Base-by-base conservation (phyloP, 2,888 invertebrate species). In the Orthonevra nobilis region DNA sequence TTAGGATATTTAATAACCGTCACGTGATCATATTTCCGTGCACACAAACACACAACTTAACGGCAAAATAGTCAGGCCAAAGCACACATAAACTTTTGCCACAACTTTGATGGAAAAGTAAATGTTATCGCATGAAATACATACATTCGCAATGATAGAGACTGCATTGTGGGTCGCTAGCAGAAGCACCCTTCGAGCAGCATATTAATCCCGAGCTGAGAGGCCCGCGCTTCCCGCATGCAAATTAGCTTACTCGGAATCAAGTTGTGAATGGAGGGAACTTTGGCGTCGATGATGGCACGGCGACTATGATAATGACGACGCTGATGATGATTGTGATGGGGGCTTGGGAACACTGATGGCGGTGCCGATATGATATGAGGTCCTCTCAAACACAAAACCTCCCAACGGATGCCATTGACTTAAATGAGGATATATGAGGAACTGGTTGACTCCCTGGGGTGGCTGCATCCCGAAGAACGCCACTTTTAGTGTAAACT, bases 81-180 rank as follows among this genome's bases (percentile, higher is more conserved):
- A 48, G 32, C 30, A 79, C 52, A 79, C 66, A 68, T 48, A 73
- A 68, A 79, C 66, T 73, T 72, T 66, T 66, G 46, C 44, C 73
- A 38, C 56, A 79, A 79, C 66, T 79, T 79, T 79, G 72, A 79
- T 73, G 73, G 61, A 73, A 73, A 79, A 79, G 66, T 73, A 68
- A 79, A 79, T 79, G 72, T 79, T 79, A 61, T 79, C 66, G 56
- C 40, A 79, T 61, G 61, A 60, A 66, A 79, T 79, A 72, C n/a
- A n/a, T n/a, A n/a, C 61, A 77, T 64, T 58, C 64, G 70, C 52
- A 70, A 52, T 70, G 64, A 15, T 0, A 42, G 36, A 6, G 17
- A 44, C 26, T 26, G 50, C 36, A 38, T 58, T 14, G 14, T 30
- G 32, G 14, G 32, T 42, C n/a, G 61, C 61, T 50, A 54, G 74